Percentiles rank a stretch among this genome's conserved stretches.
Conservation (phyloP, 2,797 vertebrate species). For the Malacoctenus gilli region DNA sequence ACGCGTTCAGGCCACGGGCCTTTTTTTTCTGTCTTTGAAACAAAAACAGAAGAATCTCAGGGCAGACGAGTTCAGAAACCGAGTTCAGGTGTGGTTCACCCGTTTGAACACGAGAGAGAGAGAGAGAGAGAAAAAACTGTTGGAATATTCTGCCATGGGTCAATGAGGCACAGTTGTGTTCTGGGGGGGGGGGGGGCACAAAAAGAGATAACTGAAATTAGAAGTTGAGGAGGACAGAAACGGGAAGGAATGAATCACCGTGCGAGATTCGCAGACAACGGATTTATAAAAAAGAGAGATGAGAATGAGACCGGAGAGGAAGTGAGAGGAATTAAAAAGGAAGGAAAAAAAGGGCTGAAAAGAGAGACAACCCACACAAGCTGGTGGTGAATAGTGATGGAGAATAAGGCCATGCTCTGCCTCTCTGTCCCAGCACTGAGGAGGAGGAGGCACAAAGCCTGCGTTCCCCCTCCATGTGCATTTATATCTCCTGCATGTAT, state of each 20-base stretch:
- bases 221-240: slow-evolving; percentile 6
- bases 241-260: neutral
- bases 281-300: slow-evolving; percentile 3
- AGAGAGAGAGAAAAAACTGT: no score
- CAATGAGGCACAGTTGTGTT: neutral
- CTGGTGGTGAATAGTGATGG: slow-evolving; percentile 39
- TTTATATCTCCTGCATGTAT: neutral
- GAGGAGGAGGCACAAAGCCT: slow-evolving; percentile 33
- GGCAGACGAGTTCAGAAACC: neutral
- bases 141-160: no score
- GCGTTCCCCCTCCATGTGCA: no score
- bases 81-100: neutral
- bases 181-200: no score
- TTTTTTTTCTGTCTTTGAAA: neutral
- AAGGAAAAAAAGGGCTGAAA: slow-evolving; percentile 15
- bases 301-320: neutral
- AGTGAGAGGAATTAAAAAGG: no score
- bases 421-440: slow-evolving; percentile 50
- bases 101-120: neutral
- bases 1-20: neutral
- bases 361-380: slow-evolving; percentile 42
- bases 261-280: slow-evolving; percentile 1
- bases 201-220: slow-evolving; percentile 3
- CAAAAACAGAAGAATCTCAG: neutral
- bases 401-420: slow-evolving; percentile 39